phyloP scores from a whole-genome alignment of 2,797 vertebrate genomes.

The Menidia menidia region DNA sequence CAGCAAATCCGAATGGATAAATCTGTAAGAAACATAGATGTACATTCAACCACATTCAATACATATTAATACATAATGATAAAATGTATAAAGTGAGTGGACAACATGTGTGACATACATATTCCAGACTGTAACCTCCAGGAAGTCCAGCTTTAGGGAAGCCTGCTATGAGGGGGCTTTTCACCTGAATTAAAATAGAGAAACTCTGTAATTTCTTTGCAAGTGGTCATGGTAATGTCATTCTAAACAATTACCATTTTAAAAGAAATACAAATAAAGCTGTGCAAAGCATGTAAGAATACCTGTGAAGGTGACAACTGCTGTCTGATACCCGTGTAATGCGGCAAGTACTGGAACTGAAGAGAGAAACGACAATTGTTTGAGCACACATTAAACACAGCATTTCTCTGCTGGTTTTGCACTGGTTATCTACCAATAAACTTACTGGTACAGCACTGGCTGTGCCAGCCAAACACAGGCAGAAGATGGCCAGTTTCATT shows the following conservation, averaged over 20 bases:
- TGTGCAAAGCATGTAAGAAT: slow-evolving; percentile 15
- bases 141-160: slow-evolving; percentile 57
- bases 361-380: slow-evolving; percentile 34
- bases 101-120: slow-evolving; percentile 63
- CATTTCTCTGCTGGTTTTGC: too few relatives aligned
- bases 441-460: slow-evolving; percentile 80
- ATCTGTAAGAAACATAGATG: slow-evolving; percentile 53
- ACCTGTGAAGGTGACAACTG: slow-evolving; percentile 66
- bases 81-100: background rate
- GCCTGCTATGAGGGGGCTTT: slow-evolving; percentile 42
- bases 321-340: slow-evolving; percentile 69
- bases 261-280: background rate
- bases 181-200: slow-evolving; percentile 49
- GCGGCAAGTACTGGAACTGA: slow-evolving; percentile 73
- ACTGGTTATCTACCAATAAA: background rate
- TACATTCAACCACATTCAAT: background rate
- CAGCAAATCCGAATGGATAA: slow-evolving; percentile 69
- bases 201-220: background rate
- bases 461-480: slow-evolving; percentile 72
- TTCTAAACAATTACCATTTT: background rate
- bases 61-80: background rate
- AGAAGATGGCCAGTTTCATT: slow-evolving; percentile 77
- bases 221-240: background rate
- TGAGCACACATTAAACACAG: background rate
- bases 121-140: slow-evolving; percentile 79